Base-by-base conservation (phyloP, 2,888 invertebrate species). In the Lithophane leautieri region DNA sequence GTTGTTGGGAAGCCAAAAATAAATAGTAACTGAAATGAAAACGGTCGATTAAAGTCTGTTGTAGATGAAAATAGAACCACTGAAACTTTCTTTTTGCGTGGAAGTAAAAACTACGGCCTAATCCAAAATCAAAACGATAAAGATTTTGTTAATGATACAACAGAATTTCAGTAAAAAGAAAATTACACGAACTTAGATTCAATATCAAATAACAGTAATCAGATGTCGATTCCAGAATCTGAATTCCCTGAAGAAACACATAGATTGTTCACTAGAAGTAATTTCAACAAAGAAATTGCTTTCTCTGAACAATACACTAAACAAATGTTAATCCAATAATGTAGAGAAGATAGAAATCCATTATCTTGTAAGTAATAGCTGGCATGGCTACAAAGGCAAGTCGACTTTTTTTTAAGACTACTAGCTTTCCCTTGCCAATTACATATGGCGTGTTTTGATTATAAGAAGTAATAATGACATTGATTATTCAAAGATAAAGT, bases 391-490 rank as follows among this genome's bases (percentile, higher is more conserved):
- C 68, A 73, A 76, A 75, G 63, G 66, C 58, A 67, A 67, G n/a
- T 79, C n/a, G 22, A 73, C 69, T 77, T 82, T 82, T 83, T 74
- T 70, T 67, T n/a, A 44, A 69, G 58, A 67, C 56, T 40, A 73
- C 75, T 58, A 67, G 79, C 83, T 87, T 87, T 87, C 87, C 86
- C 81, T 84, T 84, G 63, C 58, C 74, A 79, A 82, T 85, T 79
- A 82, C 40, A 73, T 75, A 62, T 68, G 19, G 62, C 63, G 65
- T 82, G 69, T 76, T 76, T 76, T 74, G 42, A 73, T 77, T 79
- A 76, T 70, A 79, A 81, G 71, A 79, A 73, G 63, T 75, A 70
- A 76, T 76, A 73, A 75, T 72, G 60, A 70, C 58, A 65, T 74
- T 42, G 62, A 77, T 83, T 79, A 78, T 75, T 62, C 62, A 65